A percentile compares a stretch with the other conserved stretches of the same genome.
Evolutionary conservation across 2,888 invertebrate genomes (phyloP).

Genomic region (Crepidodera aurea): DNA sequence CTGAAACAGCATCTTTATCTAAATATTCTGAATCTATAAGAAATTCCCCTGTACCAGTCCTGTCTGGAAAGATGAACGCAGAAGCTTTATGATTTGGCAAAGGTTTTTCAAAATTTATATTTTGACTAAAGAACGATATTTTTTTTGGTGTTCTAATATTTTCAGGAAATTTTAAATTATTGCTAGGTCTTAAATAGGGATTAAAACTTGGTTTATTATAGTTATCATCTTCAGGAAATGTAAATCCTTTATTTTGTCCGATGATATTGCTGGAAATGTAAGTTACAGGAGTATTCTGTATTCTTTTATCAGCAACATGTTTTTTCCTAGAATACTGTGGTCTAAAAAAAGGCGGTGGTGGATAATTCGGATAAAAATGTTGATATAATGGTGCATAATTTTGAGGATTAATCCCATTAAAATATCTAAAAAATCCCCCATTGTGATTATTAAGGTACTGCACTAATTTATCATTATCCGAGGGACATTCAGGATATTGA

Average conservation of each 20-base stretch:
- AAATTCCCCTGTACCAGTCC: slow-evolving; percentile 65
- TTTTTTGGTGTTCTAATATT: slow-evolving; percentile 40
- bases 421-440: slow-evolving; percentile 85
- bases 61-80: slow-evolving; percentile 64
- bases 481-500: slow-evolving; percentile 79
- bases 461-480: slow-evolving; percentile 74
- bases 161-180: slow-evolving; percentile 41
- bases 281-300: slow-evolving; percentile 36
- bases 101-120: slow-evolving; percentile 52
- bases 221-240: slow-evolving; percentile 31
- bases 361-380: neutral
- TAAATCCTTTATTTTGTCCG: slow-evolving; percentile 25
- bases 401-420: slow-evolving; percentile 65
- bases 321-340: slow-evolving; percentile 8
- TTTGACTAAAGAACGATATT: slow-evolving; percentile 34
- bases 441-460: slow-evolving; percentile 85
- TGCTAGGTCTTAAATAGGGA: slow-evolving; percentile 1
- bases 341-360: neutral
- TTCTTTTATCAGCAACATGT: slow-evolving; percentile 39
- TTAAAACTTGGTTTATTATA: neutral
- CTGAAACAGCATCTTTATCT: slow-evolving; percentile 27
- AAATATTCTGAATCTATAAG: slow-evolving; percentile 60
- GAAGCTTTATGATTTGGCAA: slow-evolving; percentile 51
- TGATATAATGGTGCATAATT: slow-evolving; percentile 41
- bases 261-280: slow-evolving; percentile 18